phyloP scores from a whole-genome alignment of 2,113 vertebrate genomes.

The Tupaia tana region DNA sequence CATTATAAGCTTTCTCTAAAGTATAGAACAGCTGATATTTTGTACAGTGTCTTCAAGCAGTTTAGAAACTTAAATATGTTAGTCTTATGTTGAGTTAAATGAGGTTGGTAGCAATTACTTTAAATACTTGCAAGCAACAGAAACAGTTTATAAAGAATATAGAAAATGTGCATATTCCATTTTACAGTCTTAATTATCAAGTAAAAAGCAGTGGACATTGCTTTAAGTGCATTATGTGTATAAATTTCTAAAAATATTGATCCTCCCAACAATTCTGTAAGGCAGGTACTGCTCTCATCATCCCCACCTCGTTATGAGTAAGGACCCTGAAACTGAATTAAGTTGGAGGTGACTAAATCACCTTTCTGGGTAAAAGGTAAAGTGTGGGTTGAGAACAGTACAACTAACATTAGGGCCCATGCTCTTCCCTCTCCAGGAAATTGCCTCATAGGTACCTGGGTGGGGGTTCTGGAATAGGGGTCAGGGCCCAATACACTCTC shows the following conservation, averaged over 20 bases:
- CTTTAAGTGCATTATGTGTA: not conserved
- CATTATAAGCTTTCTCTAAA: conserved; percentile 67
- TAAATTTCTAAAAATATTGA: not conserved
- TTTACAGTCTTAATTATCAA: not conserved
- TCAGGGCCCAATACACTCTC: not conserved
- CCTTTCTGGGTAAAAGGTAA: not conserved
- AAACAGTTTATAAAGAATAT: conserved; percentile 19
- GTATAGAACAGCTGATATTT: conserved; percentile 60
- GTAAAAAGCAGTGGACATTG: not conserved
- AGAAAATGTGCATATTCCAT: conserved; percentile 44
- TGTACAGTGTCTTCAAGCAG: conserved; percentile 70
- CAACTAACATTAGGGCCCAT: not conserved
- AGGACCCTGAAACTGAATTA: conserved; percentile 17
- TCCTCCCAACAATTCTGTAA: not conserved
- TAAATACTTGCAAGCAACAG: conserved; percentile 62
- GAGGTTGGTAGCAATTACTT: conserved; percentile 46
- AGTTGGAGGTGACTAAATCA: not conserved
- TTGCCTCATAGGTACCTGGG: not conserved
- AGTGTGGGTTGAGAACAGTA: not conserved
- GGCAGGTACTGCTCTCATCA: not conserved
- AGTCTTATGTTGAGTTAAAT: conserved; percentile 59
- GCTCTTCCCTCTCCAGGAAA: not conserved
- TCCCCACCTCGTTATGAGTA: not conserved
- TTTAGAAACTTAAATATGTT: conserved; percentile 52
- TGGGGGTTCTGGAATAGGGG: not conserved